Base-by-base conservation (phyloP, 2,113 vertebrate species). In the Phycodurus eques region DNA sequence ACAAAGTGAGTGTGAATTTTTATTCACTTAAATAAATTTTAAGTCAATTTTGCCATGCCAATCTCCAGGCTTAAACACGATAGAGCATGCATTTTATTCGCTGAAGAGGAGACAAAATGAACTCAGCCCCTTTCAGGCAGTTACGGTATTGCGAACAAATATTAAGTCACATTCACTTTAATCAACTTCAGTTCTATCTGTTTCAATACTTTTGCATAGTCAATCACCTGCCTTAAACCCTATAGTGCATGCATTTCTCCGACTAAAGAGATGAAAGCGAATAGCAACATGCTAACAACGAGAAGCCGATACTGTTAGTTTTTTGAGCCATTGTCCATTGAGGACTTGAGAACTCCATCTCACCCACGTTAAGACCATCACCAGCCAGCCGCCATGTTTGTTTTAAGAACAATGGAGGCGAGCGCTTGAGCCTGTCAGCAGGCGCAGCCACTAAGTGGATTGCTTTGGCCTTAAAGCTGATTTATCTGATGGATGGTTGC, bases 401-500 rank as follows among this genome's bases (percentile, higher is more conserved):
- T 61, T 61, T 61, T 14, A 8, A 47, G 43, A 47, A 66, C 64
- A 66, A 66, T 66, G 43, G 43, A 46, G 13, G 44, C 44, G 22
- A 47, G 13, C 43, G 7, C n/a, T 15, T 7, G 15, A 15, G 31
- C 27, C 7, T 66, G 64, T 66, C 68, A 57, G 68, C 51, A 57
- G 53, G 68, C 17, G 53, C 33, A 57, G 53, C 39, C 20, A 13
- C 51, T 69, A 69, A 69, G 68, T 69, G 68, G 68, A 69, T 69
- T 69, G 68, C 68, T 39, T 53, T 53, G 51, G 53, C 49, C 68
- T 53, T 69, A 56, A 69, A 69, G 68, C 68, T 69, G 68, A 69
- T 69, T 69, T 69, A 69, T 69, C 68, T 69, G 68, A 69, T 69
- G 68, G 68, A 69, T 69, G 68, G 53, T 44, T 56, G 53, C 51